Evolutionary conservation across 2,113 vertebrate species (phyloP), one percentile per base, ranked within the genome.

Genomic region (Channa argus): DNA sequence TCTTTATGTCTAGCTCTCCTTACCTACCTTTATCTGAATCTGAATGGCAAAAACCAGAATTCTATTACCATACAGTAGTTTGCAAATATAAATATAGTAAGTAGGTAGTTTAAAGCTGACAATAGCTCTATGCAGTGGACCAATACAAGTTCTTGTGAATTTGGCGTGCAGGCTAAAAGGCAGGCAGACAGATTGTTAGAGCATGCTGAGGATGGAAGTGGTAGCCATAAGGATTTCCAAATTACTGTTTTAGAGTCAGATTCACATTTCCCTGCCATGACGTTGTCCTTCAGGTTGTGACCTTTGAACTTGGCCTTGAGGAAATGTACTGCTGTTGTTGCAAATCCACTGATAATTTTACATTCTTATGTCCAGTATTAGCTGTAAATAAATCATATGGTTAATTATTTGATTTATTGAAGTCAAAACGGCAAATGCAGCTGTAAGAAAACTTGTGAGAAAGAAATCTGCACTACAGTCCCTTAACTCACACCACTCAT

Each of bases 271-370:
- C 64, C 46, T 45, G 7, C 10, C 11, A 10, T 70, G 70, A 78
- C 78, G 64, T 39, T 24, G 38, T 46, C 41, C 59, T 65, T 69
- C 36, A 63, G 72, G 58, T 78, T 14, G 36, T 3, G 46, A 70
- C 68, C 84, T 90, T 76, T 88, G 70, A 86, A 71, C 86, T 72
- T 68, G 61, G 66, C 55, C 78, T 84, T 37, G 58, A 88, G 84
- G 82, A 83, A 86, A 72, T 56, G 50, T 69, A 45, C 59, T 2
- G 6, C n/a, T n/a, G n/a, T n/a, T n/a, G 56, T 77, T 77, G 15
- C 39, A 59, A 64, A 58, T 71, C 51, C 0, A 11, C 56, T 80
- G 14, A 74, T 74, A n/a, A 24, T 24, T 24, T 79, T 53, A 5
- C 58, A 59, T 14, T 37, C 79, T 59, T 52, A 47, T 24, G 24